A percentile compares a stretch with the other conserved stretches of the same genome.
Conservation (phyloP, 1,140 invertebrate genomes). For the Anoplolepis gracilipes region DNA sequence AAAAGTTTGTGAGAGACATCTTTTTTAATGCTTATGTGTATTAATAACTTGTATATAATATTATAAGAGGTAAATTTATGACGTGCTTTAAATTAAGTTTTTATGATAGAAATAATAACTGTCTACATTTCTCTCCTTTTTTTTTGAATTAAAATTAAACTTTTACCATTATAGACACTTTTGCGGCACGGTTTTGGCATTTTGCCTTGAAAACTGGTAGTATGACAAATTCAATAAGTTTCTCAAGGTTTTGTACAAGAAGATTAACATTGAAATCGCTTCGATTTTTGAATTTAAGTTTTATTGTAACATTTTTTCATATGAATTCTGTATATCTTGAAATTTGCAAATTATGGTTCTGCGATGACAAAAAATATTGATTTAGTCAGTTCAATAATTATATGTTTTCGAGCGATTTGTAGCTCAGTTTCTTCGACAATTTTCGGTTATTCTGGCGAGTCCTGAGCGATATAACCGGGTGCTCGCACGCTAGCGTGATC, state of each 20-base stretch:
- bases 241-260: background rate
- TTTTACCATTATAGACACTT: background rate
- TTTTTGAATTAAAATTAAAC: background rate
- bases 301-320: background rate
- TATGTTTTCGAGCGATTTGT: background rate
- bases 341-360: background rate
- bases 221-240: background rate
- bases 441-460: conserved; percentile 67
- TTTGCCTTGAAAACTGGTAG: background rate
- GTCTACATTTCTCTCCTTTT: background rate
- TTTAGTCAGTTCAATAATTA: no score
- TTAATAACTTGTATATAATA: background rate
- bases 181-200: background rate
- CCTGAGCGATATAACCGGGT: conserved; percentile 67
- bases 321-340: background rate
- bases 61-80: background rate
- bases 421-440: conserved; percentile 6
- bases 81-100: background rate
- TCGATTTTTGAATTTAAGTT: background rate
- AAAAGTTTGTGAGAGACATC: background rate
- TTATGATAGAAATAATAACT: background rate
- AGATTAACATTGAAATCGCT: background rate
- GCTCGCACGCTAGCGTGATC: conserved; percentile 82
- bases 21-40: background rate
- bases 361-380: background rate